Conservation (phyloP, 2,888 invertebrate genomes). For the Himalopsyche tibetana region DNA sequence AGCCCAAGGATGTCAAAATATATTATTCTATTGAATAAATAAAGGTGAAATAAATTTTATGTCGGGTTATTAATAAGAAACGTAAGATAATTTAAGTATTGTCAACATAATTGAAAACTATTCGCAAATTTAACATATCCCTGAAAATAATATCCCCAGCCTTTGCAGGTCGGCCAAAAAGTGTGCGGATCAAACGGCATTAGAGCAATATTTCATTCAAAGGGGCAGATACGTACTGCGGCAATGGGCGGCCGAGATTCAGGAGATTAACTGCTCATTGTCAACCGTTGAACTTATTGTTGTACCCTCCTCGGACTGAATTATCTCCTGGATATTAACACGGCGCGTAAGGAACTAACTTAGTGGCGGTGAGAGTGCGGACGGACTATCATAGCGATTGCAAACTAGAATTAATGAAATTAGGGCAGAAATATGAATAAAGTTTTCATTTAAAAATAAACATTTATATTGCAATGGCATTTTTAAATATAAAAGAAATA, state of each 20-base stretch:
- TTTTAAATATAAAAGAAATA: too few species aligned
- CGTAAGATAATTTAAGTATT: too few species aligned
- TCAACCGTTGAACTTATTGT: constrained; percentile 64
- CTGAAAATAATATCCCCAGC: background rate
- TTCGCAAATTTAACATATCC: background rate
- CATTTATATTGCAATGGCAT: too few species aligned
- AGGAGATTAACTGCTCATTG: constrained; percentile 65
- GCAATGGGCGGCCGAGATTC: constrained; percentile 58
- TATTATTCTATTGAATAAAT: too few species aligned
- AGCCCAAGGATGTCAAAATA: too few species aligned
- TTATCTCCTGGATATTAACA: constrained; percentile 30
- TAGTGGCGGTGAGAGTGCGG: background rate
- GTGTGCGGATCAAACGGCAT: constrained; percentile 57
- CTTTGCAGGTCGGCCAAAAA: constrained; percentile 27
- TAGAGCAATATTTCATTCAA: constrained; percentile 59
- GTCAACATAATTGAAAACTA: background rate
- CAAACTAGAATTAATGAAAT: background rate
- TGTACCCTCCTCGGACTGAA: constrained; percentile 38
- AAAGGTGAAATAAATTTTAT: too few species aligned
- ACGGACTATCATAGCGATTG: constrained; percentile 23
- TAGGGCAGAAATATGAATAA: too few species aligned
- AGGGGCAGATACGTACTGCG: constrained; percentile 36
- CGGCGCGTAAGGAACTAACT: constrained; percentile 28
- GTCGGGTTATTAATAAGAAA: too few species aligned
- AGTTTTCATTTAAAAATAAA: too few species aligned